phyloP scores from a whole-genome alignment of 2,888 invertebrate genomes.

The Drepana falcataria region DNA sequence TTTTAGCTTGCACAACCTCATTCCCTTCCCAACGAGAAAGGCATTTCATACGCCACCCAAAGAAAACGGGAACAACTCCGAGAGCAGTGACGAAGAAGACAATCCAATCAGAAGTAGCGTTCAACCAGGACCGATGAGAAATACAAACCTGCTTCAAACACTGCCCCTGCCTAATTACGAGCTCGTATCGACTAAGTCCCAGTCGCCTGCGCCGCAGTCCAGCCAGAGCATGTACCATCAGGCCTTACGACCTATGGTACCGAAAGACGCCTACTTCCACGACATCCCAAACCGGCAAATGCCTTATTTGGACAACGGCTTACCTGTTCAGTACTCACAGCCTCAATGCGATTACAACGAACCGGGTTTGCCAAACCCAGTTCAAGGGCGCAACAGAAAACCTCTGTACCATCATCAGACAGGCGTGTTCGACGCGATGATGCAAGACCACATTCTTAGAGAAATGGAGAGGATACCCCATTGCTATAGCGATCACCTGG shows the following conservation, averaged over 20 bases:
- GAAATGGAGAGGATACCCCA: slow-evolving; percentile 74
- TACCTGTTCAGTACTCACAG: slow-evolving; percentile 45
- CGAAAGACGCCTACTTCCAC: slow-evolving; percentile 81
- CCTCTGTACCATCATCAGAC: slow-evolving; percentile 66
- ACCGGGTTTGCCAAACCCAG: slow-evolving; percentile 47
- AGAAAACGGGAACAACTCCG: slow-evolving; percentile 74
- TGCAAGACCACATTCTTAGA: slow-evolving; percentile 73
- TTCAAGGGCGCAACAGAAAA: slow-evolving; percentile 59
- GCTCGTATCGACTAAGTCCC: slow-evolving; percentile 67
- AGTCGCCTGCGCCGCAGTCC: slow-evolving; percentile 54
- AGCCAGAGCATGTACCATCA: slow-evolving; percentile 33
- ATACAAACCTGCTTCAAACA: slow-evolving; percentile 71
- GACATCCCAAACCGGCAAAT: slow-evolving; percentile 76
- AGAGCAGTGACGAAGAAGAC: slow-evolving; percentile 80
- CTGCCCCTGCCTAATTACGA: slow-evolving; percentile 79
- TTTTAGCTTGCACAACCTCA: slow-evolving; percentile 72
- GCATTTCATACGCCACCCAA: slow-evolving; percentile 67
- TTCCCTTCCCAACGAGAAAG: slow-evolving; percentile 74
- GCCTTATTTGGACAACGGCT: slow-evolving; percentile 55
- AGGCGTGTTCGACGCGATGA: slow-evolving; percentile 72
- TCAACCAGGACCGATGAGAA: slow-evolving; percentile 77
- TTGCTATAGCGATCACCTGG: slow-evolving; percentile 67
- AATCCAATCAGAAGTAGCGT: slow-evolving; percentile 63
- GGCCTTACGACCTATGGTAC: slow-evolving; percentile 62
- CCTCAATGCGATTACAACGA: slow-evolving; percentile 56